phyloP scores from a whole-genome alignment of 2,888 invertebrate species.

The Epicampocera succincta region DNA sequence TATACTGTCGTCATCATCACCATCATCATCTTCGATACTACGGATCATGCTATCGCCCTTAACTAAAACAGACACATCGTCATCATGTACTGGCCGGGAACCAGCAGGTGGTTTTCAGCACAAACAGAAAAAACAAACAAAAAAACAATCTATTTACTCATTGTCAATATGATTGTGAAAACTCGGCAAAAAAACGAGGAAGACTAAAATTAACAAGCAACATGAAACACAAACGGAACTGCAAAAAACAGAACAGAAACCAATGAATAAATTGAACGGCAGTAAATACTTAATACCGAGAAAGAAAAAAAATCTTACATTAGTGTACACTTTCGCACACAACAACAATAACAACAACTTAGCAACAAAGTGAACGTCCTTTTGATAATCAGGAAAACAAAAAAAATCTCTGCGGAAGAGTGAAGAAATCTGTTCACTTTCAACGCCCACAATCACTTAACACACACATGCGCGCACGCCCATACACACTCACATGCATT shows the following conservation, averaged over 20 bases:
- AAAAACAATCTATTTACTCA: conserved; percentile 51
- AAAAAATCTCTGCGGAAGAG: conserved; percentile 14
- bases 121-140: conserved; percentile 4
- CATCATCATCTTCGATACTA: conserved; percentile 4
- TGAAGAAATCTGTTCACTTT: conserved; percentile 45
- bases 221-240: conserved; percentile 28
- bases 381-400: conserved; percentile 18
- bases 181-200: conserved; percentile 8
- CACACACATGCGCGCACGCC: not conserved
- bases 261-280: conserved; percentile 62
- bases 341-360: conserved; percentile 28
- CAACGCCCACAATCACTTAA: not conserved
- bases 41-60: conserved; percentile 15
- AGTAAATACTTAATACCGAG: conserved; percentile 28
- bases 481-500: not conserved
- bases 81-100: conserved; percentile 29
- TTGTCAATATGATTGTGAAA: conserved; percentile 38
- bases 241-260: conserved; percentile 40
- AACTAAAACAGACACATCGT: conserved; percentile 23
- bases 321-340: not conserved
- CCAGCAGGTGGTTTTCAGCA: conserved; percentile 55
- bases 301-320: conserved; percentile 3
- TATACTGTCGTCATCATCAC: not conserved
- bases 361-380: conserved; percentile 26
- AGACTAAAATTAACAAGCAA: conserved; percentile 37